Base-by-base conservation (phyloP, 35 echinoderm and acorn worm species). In the Acanthaster planci region DNA sequence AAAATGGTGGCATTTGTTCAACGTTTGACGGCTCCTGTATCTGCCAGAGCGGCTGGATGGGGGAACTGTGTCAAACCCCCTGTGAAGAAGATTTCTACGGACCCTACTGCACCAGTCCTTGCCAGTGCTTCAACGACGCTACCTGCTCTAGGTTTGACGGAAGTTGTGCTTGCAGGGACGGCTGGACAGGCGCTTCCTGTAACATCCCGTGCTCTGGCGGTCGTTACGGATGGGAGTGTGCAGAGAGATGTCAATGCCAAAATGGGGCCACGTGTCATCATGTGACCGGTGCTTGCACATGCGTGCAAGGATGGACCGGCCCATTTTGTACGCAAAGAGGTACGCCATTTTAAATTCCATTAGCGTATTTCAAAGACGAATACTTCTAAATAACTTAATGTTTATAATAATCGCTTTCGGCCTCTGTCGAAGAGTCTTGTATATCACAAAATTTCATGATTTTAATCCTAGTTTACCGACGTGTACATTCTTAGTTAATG, bases 11-110 rank as follows among this genome's bases (percentile, higher is more conserved):
- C 76, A 64, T 50, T 16, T 99, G 96, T 76, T 88, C 84, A 37
- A 85, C 67, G 3, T 55, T 88, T 35, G 87, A 92, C 52, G 96
- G 96, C 38, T 76, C 67, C 4, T 99, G 96, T 55, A 26, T 26
- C 2, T 99, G 96, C 39, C 21, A 23, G 17, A 39, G 52, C n/a
- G 96, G 96, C n/a, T 99, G 79, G 67, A 88, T 90, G 38, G 96
- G 96, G 18, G 56, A 78, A 58, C 52, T 84, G 6, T 99, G 96
- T 38, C 88, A 95, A 37, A 39, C 60, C 8, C 85, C 78, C 51
- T 99, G 96, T 82, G 27, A 30, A 15, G 40, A 7, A 18, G 92
- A 68, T 2, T 60, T 35, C n/a, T 99, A 78, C 52, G 96, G 96
- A 47, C 85, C 79, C 0, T 80, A 92, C 54, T 99, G 96, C 76